Evolutionary conservation across 2,113 vertebrate species (phyloP), one percentile per base, ranked within the genome.

Genomic region (Mesocricetus auratus): DNA sequence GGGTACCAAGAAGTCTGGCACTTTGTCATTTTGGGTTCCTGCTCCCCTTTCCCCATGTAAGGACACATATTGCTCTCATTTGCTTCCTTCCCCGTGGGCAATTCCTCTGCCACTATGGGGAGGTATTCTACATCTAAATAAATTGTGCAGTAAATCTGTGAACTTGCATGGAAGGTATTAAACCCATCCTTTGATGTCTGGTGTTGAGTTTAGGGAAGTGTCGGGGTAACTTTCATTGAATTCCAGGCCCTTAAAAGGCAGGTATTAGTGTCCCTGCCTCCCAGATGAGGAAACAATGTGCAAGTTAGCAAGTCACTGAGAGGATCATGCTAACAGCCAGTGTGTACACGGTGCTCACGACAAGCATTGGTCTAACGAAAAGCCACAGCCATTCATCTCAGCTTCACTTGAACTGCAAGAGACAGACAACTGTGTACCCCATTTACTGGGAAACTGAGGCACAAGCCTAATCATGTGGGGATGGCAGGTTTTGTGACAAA

Each of bases 171-270:
- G 91, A 82, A 89, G 91, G 62, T 92, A 93, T 93, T 93, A 91
- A 93, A 81, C n/a, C 39, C n/a, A 64, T 78, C 11, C 94, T 97
- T 64, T 94, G 94, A 96, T 86, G 92, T 90, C 81, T 92, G 81
- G 88, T 88, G 79, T 56, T 93, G 73, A 69, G 53, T 77, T 62
- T 74, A 42, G 39, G 42, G 13, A 47, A 60, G 24, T 53, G 31
- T 9, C 47, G 26, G 21, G 21, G 58, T 83, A 42, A 83, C 33
- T 71, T 92, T 83, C 69, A 79, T 71, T 86, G 53, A 94, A 96
- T 96, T 92, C 89, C 97, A 97, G 91, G 94, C 56, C 95, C 95
- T 94, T 94, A 97, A 94, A 95, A 95, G 94, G 88, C 33, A 90
- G 71, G n/a, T 90, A 68, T 66, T 56, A 45, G 6, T n/a, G 22